phyloP scores from a whole-genome alignment of 2,113 vertebrate species.

The Lucifuga dentata region DNA sequence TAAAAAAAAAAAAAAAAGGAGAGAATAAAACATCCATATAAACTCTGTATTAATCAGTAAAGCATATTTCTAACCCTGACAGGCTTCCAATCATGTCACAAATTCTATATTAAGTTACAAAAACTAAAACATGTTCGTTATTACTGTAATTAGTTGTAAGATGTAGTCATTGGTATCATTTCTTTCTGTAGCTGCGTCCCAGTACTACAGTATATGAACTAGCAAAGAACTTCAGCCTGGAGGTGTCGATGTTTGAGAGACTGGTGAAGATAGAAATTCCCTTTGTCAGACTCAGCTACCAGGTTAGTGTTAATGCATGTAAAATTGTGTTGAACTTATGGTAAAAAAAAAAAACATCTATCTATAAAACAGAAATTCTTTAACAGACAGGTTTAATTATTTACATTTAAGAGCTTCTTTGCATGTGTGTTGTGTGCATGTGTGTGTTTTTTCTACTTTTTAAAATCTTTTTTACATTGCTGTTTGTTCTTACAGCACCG shows the following conservation, averaged over 20 bases:
- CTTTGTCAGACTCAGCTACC: constrained; percentile 91
- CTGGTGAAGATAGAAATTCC: constrained; percentile 89
- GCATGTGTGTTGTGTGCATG: not conserved
- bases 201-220: constrained; percentile 94
- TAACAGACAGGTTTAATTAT: no score
- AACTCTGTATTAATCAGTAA: not conserved
- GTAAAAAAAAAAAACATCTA: not conserved
- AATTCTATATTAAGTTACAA: not conserved
- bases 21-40: no score
- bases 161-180: not conserved
- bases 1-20: not conserved
- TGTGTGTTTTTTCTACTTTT: no score
- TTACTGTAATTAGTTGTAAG: no score
- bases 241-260: constrained; percentile 96
- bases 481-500: constrained; percentile 86
- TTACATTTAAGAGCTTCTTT: no score
- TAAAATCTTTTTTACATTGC: no score
- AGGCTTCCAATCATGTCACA: not conserved
- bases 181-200: constrained; percentile 86
- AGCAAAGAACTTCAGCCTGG: constrained; percentile 92
- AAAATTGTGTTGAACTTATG: not conserved
- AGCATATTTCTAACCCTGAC: not conserved
- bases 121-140: not conserved
- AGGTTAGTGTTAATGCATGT: constrained; percentile 80
- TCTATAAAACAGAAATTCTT: not conserved